These are phyloP conservation scores for Lepisosteus osseus DNA, from an alignment of 2,113 vertebrate genomes.

Conservation along the genomic window DNA sequence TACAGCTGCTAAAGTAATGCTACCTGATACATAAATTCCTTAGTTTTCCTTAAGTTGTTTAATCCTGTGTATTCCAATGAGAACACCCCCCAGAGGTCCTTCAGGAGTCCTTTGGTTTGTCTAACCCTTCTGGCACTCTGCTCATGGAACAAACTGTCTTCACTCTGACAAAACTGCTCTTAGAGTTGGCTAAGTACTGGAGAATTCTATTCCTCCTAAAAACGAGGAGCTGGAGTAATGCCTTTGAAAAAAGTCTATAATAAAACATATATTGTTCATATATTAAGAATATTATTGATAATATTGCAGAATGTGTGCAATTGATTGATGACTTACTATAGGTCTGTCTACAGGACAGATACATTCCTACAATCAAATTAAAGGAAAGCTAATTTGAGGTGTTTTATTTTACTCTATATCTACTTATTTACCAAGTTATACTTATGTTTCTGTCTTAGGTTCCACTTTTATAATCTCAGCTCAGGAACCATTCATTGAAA, in stretches of 20 bases:
- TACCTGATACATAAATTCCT: constrained; percentile 47
- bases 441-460: background rate
- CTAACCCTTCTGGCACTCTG: constrained; percentile 15
- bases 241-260: too few species aligned
- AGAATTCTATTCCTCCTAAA: background rate
- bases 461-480: background rate
- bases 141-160: constrained; percentile 11
- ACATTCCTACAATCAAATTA: too few species aligned
- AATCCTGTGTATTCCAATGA: constrained; percentile 29
- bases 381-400: too few species aligned
- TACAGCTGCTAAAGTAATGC: constrained; percentile 64
- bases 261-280: too few species aligned
- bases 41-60: constrained; percentile 26
- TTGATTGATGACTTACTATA: too few species aligned
- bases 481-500: too few species aligned
- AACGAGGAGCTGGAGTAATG: background rate
- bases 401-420: too few species aligned
- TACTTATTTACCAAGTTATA: too few species aligned
- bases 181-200: background rate
- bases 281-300: too few species aligned
- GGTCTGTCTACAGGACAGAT: too few species aligned
- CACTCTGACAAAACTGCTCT: constrained; percentile 1
- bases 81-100: constrained; percentile 24
- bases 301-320: too few species aligned
- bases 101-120: constrained; percentile 29